Base-by-base conservation (phyloP, 2,888 invertebrate species). In the Sarcophaga caerulescens region DNA sequence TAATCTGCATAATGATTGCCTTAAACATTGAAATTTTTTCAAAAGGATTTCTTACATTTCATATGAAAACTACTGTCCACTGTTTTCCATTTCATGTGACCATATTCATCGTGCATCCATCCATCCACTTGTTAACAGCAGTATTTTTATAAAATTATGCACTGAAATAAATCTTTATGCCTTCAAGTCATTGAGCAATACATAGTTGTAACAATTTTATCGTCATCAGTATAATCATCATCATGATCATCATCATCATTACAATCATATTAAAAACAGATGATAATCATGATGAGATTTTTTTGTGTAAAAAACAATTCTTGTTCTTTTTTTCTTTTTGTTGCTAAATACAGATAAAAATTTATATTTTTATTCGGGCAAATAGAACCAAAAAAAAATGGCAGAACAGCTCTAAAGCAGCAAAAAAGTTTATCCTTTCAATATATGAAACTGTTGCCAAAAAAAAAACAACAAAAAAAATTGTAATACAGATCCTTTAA, bases 81-180 rank as follows among this genome's bases (percentile, higher is more conserved):
- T 8, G 35, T 35, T 35, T 35, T 0, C 1, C 35, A 35, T 35
- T 35, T 35, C 35, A 35, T 35, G 35, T 10, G 35, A 35, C 35
- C 35, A 35, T 35, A 35, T 35, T 10, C 1, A 35, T 2, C 3
- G 35, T 35, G 6, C 35, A 6, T 2, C 3, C 25, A 25, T 35
- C 8, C 35, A 35, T 35, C 35, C 35, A 35, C 35, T 35, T 35
- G 35, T 35, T 35, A 35, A 35, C 8, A 35, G 35, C 35, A 35
- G 8, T 35, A 75, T 77, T 68, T 77, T 23, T 45, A 19, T 60
- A 60, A 76, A 74, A 80, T 69, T 76, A 83, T 75, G 77, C 77
- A 68, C 45, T 63, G 68, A 69, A 77, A 76, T 85, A 69, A 81
- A 85, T 78, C 69, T 74, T 57, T 62, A 78, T 85, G 85, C 79